phyloP scores from a whole-genome alignment of 1,140 invertebrate genomes.

The Lysiphlebus fabarum region DNA sequence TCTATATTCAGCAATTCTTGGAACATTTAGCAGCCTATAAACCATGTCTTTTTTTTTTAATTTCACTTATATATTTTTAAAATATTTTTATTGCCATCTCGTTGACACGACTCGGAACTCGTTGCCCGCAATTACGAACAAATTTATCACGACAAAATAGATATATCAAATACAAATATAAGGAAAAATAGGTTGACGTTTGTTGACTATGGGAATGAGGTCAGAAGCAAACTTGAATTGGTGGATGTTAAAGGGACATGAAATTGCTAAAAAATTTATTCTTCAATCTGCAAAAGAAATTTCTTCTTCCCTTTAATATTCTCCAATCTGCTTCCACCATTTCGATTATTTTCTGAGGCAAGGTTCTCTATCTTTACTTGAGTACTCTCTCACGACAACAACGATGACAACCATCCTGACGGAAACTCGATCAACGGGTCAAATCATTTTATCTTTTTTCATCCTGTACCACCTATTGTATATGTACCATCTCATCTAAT shows the following conservation, averaged over 20 bases:
- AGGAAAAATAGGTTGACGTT: background rate
- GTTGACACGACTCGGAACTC: conserved; percentile 25
- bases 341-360: conserved; percentile 15
- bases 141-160: conserved; percentile 25
- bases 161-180: background rate
- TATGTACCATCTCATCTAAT: too few relatives aligned
- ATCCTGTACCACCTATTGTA: too few relatives aligned
- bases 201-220: too few relatives aligned
- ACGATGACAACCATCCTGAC: background rate
- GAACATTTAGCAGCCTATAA: too few relatives aligned
- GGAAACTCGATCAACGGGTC: conserved; percentile 13
- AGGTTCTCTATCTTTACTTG: conserved; percentile 7
- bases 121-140: conserved; percentile 30
- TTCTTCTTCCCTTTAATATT: conserved; percentile 4
- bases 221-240: too few relatives aligned
- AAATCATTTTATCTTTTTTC: conserved; percentile 1
- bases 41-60: background rate
- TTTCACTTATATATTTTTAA: background rate
- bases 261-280: conserved; percentile 14
- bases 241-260: too few relatives aligned
- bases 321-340: background rate
- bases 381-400: conserved; percentile 2
- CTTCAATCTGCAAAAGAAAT: conserved; percentile 11
- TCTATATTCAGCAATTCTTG: too few relatives aligned
- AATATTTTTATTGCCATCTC: conserved; percentile 9